Evolutionary conservation across 2,888 invertebrate species (phyloP).

Genomic region (Coleophora flavipennella): DNA sequence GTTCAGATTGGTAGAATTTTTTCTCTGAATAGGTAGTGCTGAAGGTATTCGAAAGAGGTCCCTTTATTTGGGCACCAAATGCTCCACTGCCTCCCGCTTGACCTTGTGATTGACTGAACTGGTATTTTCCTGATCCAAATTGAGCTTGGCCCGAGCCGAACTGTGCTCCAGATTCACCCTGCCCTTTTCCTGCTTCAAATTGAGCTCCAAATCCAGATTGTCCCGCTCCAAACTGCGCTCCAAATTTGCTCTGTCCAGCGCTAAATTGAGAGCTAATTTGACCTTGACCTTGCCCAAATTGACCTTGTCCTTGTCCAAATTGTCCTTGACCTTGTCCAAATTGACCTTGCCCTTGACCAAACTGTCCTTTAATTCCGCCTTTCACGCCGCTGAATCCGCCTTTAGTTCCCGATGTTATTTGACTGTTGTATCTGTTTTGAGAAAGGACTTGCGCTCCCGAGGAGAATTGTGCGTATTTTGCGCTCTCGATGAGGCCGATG

Average conservation of each 20-base stretch:
- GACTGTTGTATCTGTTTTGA: constrained; percentile 27
- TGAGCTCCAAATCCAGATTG: constrained; percentile 10
- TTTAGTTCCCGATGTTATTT: constrained; percentile 22
- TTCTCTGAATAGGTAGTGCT: constrained; percentile 49
- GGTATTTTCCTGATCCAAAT: constrained; percentile 3
- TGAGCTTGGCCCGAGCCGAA: background rate
- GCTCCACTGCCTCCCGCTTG: constrained; percentile 20
- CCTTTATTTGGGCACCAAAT: constrained; percentile 34
- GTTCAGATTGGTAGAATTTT: constrained; percentile 50
- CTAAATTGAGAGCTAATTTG: background rate
- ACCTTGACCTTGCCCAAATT: background rate
- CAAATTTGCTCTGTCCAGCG: constrained; percentile 5
- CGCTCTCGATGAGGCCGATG: constrained; percentile 53
- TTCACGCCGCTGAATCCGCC: constrained; percentile 15
- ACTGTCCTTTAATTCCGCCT: constrained; percentile 23
- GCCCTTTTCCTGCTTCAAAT: background rate
- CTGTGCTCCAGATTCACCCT: constrained; percentile 1
- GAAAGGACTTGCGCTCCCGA: constrained; percentile 27
- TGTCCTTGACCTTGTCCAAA: constrained; percentile 3
- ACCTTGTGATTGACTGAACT: constrained; percentile 25
- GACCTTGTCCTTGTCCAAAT: constrained; percentile 1
- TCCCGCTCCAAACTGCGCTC: constrained; percentile 5
- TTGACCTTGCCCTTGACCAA: constrained; percentile 4
- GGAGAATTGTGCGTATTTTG: constrained; percentile 43
- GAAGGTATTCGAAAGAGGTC: constrained; percentile 45